A percentile compares a stretch with the other conserved stretches of the same genome.
phyloP scores from a whole-genome alignment of 1,140 invertebrate species.

The Penaeus vannamei region DNA sequence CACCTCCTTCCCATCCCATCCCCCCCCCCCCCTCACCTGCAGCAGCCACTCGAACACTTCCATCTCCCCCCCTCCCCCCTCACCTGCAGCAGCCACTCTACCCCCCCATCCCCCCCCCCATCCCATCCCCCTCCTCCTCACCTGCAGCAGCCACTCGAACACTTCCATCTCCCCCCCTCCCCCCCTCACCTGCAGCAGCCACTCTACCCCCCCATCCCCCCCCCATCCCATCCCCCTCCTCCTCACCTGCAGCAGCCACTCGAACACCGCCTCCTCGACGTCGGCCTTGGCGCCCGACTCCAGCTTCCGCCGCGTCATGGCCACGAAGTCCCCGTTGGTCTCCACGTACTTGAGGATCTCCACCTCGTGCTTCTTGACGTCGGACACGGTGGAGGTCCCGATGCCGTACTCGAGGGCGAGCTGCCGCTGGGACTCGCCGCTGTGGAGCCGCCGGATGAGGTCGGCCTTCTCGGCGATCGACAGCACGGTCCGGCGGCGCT shows the following conservation, averaged over 20 bases:
- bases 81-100: no score
- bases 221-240: no score
- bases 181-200: no score
- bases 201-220: neutral
- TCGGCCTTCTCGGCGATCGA: conserved; percentile 56
- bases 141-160: no score
- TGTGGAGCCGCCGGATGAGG: conserved; percentile 45
- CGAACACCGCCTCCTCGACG: conserved; percentile 49
- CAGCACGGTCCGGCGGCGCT: conserved; percentile 44
- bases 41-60: conserved; percentile 35
- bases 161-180: no score
- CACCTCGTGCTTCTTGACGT: conserved; percentile 50
- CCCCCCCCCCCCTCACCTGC: no score
- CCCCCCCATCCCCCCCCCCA: no score
- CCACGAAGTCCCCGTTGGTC: conserved; percentile 50
- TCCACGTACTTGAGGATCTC: conserved; percentile 44
- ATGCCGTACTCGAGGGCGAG: conserved; percentile 51
- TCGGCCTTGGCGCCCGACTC: conserved; percentile 49
- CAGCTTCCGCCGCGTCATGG: conserved; percentile 51
- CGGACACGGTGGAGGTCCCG: conserved; percentile 57
- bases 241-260: conserved; percentile 24
- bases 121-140: no score
- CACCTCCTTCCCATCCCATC: no score
- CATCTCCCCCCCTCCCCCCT: no score
- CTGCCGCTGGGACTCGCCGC: conserved; percentile 48